These are phyloP conservation scores for Papilio demoleus DNA, from an alignment of 2,888 invertebrate genomes.

Conservation along the genomic window DNA sequence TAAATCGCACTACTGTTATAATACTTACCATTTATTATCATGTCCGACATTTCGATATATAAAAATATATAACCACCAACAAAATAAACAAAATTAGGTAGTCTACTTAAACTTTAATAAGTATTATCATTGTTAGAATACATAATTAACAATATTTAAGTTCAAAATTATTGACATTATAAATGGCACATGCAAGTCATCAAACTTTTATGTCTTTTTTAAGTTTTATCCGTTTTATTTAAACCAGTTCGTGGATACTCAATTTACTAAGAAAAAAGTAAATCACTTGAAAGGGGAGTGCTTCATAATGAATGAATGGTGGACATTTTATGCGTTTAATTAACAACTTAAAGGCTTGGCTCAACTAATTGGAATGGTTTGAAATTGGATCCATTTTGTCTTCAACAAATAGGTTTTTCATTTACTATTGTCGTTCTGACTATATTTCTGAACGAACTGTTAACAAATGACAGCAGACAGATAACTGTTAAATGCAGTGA, in stretches of 20 bases:
- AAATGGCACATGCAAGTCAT: background rate
- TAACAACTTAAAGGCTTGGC: background rate
- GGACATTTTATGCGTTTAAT: background rate
- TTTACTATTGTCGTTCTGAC: background rate
- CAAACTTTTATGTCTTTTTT: background rate
- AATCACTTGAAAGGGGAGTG: too few relatives aligned
- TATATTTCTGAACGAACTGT: background rate
- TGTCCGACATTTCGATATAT: slow-evolving; percentile 66
- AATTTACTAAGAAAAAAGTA: too few relatives aligned
- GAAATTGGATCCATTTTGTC: background rate
- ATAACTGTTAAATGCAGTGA: slow-evolving; percentile 18
- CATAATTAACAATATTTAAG: background rate
- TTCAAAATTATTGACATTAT: slow-evolving; percentile 21
- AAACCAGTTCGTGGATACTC: background rate
- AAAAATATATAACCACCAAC: background rate
- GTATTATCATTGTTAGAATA: slow-evolving; percentile 16
- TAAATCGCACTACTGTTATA: too few relatives aligned
- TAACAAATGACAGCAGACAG: slow-evolving; percentile 6
- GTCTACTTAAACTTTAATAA: slow-evolving; percentile 21
- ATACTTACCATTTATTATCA: slow-evolving; percentile 78
- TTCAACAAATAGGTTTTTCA: background rate
- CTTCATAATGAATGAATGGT: too few relatives aligned
- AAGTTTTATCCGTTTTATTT: background rate
- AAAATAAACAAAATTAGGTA: background rate
- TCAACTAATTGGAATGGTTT: too few relatives aligned